Evolutionary conservation across 2,888 invertebrate species (phyloP).

Genomic region (Dasysyrphus tricinctus): DNA sequence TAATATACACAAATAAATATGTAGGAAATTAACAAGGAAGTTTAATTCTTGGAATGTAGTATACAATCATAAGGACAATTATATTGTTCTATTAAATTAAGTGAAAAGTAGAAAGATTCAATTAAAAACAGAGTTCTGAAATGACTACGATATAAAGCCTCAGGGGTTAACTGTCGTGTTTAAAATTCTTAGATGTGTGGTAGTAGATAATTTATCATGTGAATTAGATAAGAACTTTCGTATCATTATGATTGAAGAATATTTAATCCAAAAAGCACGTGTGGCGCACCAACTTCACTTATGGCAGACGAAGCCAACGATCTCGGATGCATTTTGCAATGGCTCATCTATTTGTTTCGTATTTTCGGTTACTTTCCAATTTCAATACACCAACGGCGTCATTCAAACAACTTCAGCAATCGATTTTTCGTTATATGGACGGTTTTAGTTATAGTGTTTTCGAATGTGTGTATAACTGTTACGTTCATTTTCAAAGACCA

Average conservation of each 20-base stretch:
- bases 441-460: constrained; percentile 67
- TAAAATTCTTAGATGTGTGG: background rate
- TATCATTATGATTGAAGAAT: background rate
- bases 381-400: constrained; percentile 50
- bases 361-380: constrained; percentile 78
- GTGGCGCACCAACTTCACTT: background rate
- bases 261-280: constrained; percentile 1
- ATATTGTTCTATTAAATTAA: background rate
- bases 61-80: background rate
- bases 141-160: background rate
- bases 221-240: background rate
- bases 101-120: background rate
- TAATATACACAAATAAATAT: too few species aligned
- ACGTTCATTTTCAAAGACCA: constrained; percentile 73
- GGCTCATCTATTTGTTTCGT: constrained; percentile 78
- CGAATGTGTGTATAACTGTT: constrained; percentile 44
- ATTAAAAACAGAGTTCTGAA: background rate
- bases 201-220: background rate
- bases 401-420: constrained; percentile 49
- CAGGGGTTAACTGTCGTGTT: background rate
- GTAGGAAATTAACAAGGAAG: too few species aligned
- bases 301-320: background rate
- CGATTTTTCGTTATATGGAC: constrained; percentile 75
- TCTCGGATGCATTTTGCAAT: constrained; percentile 50
- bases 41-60: background rate